Conservation (phyloP, 2,888 invertebrate species). For the Uropetala carovei region DNA sequence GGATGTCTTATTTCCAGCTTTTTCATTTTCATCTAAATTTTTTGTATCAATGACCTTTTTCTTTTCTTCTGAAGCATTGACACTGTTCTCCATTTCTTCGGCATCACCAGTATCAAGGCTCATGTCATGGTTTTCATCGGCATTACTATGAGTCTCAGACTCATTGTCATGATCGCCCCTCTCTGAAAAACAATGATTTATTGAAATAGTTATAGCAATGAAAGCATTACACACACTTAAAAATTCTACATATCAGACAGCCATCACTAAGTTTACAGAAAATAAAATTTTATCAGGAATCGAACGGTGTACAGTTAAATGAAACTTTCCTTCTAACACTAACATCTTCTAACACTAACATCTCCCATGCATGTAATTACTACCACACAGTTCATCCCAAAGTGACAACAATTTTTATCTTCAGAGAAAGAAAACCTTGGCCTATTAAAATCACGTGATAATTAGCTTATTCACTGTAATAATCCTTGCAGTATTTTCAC, state of each 20-base stretch:
- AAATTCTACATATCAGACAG: not conserved
- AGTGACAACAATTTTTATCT: no score
- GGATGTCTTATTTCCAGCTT: conserved; percentile 70
- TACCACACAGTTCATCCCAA: no score
- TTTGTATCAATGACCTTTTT: conserved; percentile 73
- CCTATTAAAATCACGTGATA: no score
- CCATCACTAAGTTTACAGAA: conserved; percentile 63
- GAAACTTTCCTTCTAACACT: no score
- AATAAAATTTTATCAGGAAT: not conserved
- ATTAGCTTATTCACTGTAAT: no score
- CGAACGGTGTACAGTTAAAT: no score
- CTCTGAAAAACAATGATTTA: conserved; percentile 41
- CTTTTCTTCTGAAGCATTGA: conserved; percentile 54
- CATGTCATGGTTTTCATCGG: conserved; percentile 75
- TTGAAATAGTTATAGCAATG: conserved; percentile 71
- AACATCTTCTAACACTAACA: no score
- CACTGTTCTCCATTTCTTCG: conserved; percentile 52
- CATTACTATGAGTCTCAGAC: conserved; percentile 72
- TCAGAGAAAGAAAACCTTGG: no score
- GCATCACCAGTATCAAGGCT: conserved; percentile 69
- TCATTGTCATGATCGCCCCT: conserved; percentile 67
- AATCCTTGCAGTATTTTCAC: no score
- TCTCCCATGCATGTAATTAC: no score
- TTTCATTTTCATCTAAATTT: conserved; percentile 74
- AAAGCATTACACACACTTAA: conserved; percentile 22